Evolutionary conservation across 2,888 invertebrate genomes (phyloP).

Genomic region (Melanchra persicariae): DNA sequence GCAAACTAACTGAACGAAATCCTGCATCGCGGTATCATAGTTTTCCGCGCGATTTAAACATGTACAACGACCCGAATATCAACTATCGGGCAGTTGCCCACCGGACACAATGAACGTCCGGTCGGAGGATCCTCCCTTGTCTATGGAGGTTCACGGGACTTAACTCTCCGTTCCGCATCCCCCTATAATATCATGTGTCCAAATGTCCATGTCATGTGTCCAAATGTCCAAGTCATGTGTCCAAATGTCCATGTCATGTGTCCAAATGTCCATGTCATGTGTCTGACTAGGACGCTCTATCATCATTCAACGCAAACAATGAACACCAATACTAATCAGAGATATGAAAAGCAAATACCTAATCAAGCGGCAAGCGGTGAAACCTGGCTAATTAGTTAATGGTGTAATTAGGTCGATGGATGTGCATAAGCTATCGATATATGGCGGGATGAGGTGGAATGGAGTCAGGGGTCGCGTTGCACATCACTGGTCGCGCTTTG

Average conservation of each 20-base stretch:
- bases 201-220: no score
- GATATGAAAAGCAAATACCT: constrained; percentile 41
- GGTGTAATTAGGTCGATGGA: constrained; percentile 49
- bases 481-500: constrained; percentile 47
- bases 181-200: no score
- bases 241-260: neutral
- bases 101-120: no score
- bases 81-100: no score
- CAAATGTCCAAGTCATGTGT: no score
- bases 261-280: neutral
- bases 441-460: constrained; percentile 40
- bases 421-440: constrained; percentile 31
- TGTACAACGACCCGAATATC: no score
- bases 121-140: no score
- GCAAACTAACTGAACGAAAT: no score
- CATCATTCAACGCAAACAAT: constrained; percentile 13
- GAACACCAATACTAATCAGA: constrained; percentile 27
- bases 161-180: no score
- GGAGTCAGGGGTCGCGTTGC: constrained; percentile 37
- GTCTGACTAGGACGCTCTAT: neutral
- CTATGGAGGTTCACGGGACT: no score
- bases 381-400: constrained; percentile 35
- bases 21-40: no score
- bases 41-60: no score
- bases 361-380: constrained; percentile 29